phyloP scores from a whole-genome alignment of 2,113 vertebrate genomes.

The Charadrius vociferus region DNA sequence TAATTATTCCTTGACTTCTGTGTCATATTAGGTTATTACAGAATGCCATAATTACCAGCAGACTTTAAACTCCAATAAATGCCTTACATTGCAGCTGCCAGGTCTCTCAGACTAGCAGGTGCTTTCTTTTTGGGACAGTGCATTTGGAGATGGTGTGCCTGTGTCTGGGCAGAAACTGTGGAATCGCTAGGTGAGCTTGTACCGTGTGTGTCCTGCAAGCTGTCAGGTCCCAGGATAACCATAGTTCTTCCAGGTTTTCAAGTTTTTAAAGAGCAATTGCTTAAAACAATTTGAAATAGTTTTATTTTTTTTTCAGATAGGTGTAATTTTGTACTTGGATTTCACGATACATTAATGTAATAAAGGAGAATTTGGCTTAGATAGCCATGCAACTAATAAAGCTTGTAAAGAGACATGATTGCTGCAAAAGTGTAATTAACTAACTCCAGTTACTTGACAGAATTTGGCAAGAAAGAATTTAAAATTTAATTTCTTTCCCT shows the following conservation, averaged over 20 bases:
- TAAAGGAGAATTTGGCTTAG: background rate
- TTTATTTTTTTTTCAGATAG: background rate
- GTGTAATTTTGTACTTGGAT: background rate
- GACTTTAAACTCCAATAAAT: background rate
- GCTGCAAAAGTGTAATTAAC: background rate
- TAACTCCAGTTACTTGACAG: background rate
- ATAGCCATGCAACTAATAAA: background rate
- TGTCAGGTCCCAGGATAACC: background rate
- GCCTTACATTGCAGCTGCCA: background rate
- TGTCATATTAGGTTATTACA: background rate
- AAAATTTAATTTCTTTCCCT: background rate
- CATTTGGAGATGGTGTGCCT: background rate
- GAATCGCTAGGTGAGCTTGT: fast-evolving
- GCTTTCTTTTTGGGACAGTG: background rate
- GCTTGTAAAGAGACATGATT: background rate
- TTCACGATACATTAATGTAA: background rate
- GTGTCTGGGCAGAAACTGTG: background rate
- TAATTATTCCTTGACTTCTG: background rate
- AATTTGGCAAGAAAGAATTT: background rate
- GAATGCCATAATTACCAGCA: background rate
- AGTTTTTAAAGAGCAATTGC: background rate
- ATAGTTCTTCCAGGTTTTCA: background rate
- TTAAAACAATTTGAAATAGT: background rate
- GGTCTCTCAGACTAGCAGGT: background rate
- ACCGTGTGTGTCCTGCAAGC: background rate